Evolutionary conservation across 2,797 vertebrate genomes (phyloP).

Genomic region (Crypturellus tataupa): DNA sequence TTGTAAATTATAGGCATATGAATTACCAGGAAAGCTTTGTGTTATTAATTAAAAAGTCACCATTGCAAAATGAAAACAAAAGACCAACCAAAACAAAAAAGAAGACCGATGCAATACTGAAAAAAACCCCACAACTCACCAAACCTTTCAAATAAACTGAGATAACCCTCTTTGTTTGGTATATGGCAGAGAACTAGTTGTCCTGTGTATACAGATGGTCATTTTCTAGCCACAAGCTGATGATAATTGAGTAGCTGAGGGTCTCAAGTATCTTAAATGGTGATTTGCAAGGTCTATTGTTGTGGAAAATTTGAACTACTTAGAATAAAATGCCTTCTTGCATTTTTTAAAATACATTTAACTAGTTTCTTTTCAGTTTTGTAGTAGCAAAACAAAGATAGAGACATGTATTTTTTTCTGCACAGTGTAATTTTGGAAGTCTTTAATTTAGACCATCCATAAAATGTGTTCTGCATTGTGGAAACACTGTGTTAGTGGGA

Average conservation of each 20-base stretch:
- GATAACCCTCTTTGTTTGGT: background rate
- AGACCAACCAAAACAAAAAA: too few species aligned
- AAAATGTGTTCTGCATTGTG: background rate
- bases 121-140: background rate
- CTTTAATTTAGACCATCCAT: background rate
- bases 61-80: background rate
- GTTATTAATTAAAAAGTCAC: slow-evolving; percentile 7
- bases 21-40: background rate
- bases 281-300: background rate
- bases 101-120: too few species aligned
- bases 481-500: background rate
- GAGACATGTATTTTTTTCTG: background rate
- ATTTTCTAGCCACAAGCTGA: background rate
- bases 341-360: background rate
- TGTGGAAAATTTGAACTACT: background rate
- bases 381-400: background rate
- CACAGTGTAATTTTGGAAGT: background rate
- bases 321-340: background rate
- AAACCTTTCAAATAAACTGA: background rate
- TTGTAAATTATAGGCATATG: background rate
- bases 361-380: background rate
- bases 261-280: background rate
- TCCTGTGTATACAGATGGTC: background rate
- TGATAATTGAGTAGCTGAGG: background rate
- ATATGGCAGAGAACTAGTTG: background rate